Evolutionary conservation across 2,888 invertebrate species (phyloP).

Genomic region (Leistus spinibarbis): DNA sequence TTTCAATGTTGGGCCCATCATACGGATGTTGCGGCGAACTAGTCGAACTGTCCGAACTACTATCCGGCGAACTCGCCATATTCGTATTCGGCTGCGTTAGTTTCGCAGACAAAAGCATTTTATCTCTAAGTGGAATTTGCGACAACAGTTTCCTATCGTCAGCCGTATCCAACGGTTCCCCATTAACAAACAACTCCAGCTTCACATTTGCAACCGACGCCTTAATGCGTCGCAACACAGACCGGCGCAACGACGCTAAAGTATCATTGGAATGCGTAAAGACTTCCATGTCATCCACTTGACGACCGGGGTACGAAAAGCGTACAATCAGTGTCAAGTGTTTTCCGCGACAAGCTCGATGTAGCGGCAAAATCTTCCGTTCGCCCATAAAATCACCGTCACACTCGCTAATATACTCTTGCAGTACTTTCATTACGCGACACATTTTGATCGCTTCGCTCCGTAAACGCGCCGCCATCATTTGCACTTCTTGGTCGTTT

Average conservation of each 20-base stretch:
- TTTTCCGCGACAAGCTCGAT: constrained; percentile 88
- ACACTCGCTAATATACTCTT: constrained; percentile 95
- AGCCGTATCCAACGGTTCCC: constrained; percentile 83
- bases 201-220: constrained; percentile 76
- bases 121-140: constrained; percentile 84
- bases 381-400: constrained; percentile 88
- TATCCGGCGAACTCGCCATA: constrained; percentile 83
- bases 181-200: constrained; percentile 88
- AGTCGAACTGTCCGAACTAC: constrained; percentile 93
- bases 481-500: constrained; percentile 58
- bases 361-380: constrained; percentile 85
- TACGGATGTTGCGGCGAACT: constrained; percentile 89
- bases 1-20: constrained; percentile 79
- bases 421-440: constrained; percentile 90
- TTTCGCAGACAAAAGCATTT: constrained; percentile 82
- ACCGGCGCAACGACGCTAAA: constrained; percentile 80
- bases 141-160: constrained; percentile 88
- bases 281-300: constrained; percentile 90
- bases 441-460: constrained; percentile 86
- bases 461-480: constrained; percentile 60
- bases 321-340: constrained; percentile 86
- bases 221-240: constrained; percentile 71
- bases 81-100: constrained; percentile 74
- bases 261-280: constrained; percentile 95
- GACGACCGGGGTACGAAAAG: constrained; percentile 79